Conservation (phyloP, 2,113 vertebrate genomes). For the Plectropomus leopardus region DNA sequence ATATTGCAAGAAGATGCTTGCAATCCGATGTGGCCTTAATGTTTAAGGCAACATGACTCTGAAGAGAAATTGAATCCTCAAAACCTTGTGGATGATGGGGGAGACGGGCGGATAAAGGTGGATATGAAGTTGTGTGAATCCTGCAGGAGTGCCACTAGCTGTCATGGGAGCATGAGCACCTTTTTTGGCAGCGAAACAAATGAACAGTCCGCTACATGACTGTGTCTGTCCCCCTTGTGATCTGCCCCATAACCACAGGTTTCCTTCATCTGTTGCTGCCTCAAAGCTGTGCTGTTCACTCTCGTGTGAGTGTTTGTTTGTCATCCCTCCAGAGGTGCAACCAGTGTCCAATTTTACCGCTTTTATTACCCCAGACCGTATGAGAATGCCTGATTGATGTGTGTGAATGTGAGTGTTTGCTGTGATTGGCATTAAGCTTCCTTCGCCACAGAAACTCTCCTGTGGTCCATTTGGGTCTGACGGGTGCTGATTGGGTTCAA, state of each 20-base stretch:
- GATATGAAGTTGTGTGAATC: slow-evolving; percentile 15
- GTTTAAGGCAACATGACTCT: slow-evolving; percentile 4
- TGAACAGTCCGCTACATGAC: slow-evolving; percentile 30
- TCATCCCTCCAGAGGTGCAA: slow-evolving; percentile 31
- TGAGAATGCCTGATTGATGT: slow-evolving; percentile 57
- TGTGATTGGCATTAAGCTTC: slow-evolving; percentile 71
- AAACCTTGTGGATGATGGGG: background rate
- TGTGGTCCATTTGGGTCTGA: slow-evolving; percentile 77
- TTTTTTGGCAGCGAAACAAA: slow-evolving; percentile 63
- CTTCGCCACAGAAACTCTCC: slow-evolving; percentile 52
- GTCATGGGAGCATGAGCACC: slow-evolving; percentile 36
- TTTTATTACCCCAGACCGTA: slow-evolving; percentile 42
- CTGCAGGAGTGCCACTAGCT: slow-evolving; percentile 27
- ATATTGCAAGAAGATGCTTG: no score
- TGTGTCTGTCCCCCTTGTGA: slow-evolving; percentile 37
- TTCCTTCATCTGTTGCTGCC: slow-evolving; percentile 49
- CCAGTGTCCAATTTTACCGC: slow-evolving; percentile 40
- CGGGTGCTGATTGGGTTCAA: slow-evolving; percentile 79
- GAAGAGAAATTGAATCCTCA: slow-evolving; percentile 35
- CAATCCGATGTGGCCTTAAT: slow-evolving; percentile 17
- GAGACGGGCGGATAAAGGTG: no score
- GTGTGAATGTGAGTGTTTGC: slow-evolving; percentile 53
- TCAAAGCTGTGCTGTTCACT: slow-evolving; percentile 34
- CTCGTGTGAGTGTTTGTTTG: slow-evolving; percentile 20
- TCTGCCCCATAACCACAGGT: slow-evolving; percentile 49